These are phyloP conservation scores for Glomeris maerens DNA, from an alignment of 1,140 invertebrate species.

Conservation along the genomic window DNA sequence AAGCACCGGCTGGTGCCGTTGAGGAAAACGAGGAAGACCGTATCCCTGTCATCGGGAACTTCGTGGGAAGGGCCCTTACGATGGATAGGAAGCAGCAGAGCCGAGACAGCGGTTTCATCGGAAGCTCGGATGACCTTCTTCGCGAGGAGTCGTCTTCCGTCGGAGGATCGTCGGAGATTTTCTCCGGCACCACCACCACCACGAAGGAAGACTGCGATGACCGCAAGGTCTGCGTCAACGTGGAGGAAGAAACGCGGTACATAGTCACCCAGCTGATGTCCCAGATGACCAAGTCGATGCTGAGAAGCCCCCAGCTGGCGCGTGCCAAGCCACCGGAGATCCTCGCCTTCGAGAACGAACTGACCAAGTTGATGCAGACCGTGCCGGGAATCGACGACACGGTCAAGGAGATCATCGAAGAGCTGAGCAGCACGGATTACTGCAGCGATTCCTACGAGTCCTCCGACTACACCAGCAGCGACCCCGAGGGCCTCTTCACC, in stretches of 20 bases:
- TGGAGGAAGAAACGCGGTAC: slow-evolving; percentile 19
- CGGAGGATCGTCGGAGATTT: background rate
- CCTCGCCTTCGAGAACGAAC: slow-evolving; percentile 71
- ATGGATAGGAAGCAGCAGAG: slow-evolving; percentile 49
- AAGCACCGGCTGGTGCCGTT: slow-evolving; percentile 10
- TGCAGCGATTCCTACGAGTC: slow-evolving; percentile 86
- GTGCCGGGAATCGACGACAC: slow-evolving; percentile 81
- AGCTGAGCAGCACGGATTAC: slow-evolving; percentile 75
- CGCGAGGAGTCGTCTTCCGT: slow-evolving; percentile 32
- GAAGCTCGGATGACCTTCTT: slow-evolving; percentile 69
- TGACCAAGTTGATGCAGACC: slow-evolving; percentile 79
- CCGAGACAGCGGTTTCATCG: slow-evolving; percentile 70
- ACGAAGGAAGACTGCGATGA: background rate
- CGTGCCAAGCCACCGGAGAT: slow-evolving; percentile 60
- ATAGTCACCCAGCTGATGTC: slow-evolving; percentile 18
- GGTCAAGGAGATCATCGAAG: slow-evolving; percentile 78
- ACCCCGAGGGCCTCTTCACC: slow-evolving; percentile 48
- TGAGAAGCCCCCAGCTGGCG: slow-evolving; percentile 4
- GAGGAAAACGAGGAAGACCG: slow-evolving; percentile 16
- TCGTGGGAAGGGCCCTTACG: background rate
- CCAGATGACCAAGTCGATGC: slow-evolving; percentile 14
- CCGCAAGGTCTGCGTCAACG: background rate
- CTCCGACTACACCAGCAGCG: slow-evolving; percentile 75
- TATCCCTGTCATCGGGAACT: slow-evolving; percentile 1
- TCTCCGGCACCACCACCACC: background rate